Percentiles rank a stretch among this genome's conserved stretches.
Evolutionary conservation across 2,113 vertebrate species (phyloP).

Genomic region (Malurus melanocephalus): DNA sequence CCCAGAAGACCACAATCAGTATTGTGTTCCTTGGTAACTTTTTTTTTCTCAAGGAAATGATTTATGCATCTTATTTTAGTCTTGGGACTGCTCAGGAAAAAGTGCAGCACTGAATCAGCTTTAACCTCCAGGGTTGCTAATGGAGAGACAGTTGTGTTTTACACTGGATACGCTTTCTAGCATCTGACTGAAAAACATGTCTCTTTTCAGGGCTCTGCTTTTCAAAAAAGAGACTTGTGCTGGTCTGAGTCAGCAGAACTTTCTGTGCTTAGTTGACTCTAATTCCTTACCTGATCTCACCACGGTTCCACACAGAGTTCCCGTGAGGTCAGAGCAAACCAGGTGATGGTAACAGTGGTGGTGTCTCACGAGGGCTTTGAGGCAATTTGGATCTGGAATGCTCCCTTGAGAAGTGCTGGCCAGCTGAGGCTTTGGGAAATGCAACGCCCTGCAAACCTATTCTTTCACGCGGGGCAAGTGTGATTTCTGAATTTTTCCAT

Average conservation of each 20-base stretch:
- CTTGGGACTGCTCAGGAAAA: background rate
- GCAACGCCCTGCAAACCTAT: background rate
- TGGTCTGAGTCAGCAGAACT: background rate
- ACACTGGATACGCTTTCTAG: background rate
- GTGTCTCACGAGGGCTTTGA: fast-evolving
- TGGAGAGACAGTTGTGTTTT: background rate
- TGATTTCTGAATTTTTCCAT: background rate
- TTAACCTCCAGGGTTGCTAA: background rate
- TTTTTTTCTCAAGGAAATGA: background rate
- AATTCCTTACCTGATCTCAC: background rate
- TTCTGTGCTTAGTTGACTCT: background rate
- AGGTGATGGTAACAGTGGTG: background rate
- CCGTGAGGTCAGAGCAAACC: background rate
- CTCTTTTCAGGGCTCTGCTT: background rate
- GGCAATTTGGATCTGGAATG: background rate
- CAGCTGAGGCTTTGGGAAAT: background rate
- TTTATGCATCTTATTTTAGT: background rate
- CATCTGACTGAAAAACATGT: background rate
- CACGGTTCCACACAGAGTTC: background rate
- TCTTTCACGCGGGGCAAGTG: background rate
- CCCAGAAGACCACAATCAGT: background rate
- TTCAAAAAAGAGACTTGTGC: background rate
- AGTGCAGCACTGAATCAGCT: background rate
- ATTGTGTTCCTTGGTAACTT: background rate
- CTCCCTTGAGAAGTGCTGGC: background rate